Evolutionary conservation across 2,888 invertebrate genomes (phyloP).

Genomic region (Salticus scenicus): DNA sequence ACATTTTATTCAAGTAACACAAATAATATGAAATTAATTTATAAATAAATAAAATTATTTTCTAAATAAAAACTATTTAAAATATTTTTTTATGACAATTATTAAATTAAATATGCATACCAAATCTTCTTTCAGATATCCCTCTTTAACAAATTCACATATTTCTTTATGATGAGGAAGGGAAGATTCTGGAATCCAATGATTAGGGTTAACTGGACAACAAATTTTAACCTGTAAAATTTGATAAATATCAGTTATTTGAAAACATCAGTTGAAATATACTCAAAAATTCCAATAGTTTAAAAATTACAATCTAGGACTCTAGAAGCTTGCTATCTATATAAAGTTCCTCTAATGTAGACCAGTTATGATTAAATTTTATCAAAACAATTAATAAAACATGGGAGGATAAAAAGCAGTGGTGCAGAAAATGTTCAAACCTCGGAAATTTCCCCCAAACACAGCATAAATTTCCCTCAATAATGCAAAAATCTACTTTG

Average conservation of each 20-base stretch:
- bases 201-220: conserved; percentile 67
- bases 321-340: background rate
- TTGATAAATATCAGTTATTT: background rate
- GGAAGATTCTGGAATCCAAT: conserved; percentile 67
- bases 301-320: background rate
- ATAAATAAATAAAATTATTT: background rate
- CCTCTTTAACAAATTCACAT: conserved; percentile 65
- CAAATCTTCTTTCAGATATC: conserved; percentile 70
- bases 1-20: background rate
- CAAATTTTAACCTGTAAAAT: conserved; percentile 30
- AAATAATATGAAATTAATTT: background rate
- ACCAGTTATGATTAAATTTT: background rate
- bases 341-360: no score
- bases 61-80: background rate
- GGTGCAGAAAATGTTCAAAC: no score
- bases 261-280: background rate
- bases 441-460: no score
- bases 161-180: conserved; percentile 60
- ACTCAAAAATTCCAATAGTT: background rate
- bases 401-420: no score
- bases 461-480: no score
- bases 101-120: conserved; percentile 39
- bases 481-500: no score
- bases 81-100: background rate
- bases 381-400: no score